phyloP scores from a whole-genome alignment of 2,797 vertebrate species.

The Moxostoma hubbsi region DNA sequence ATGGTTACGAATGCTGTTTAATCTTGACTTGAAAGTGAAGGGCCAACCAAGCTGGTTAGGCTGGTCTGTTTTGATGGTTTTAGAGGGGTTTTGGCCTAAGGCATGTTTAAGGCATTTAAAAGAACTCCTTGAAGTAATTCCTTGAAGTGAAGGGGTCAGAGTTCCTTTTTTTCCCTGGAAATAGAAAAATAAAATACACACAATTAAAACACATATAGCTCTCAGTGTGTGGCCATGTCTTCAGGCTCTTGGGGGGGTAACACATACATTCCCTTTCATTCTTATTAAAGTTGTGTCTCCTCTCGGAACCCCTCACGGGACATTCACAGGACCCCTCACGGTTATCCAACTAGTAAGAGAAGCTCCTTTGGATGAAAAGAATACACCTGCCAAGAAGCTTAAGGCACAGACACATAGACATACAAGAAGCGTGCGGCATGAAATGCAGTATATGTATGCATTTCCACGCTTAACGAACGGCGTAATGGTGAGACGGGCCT shows the following conservation, averaged over 20 bases:
- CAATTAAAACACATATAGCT: slow-evolving; percentile 42
- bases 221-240: slow-evolving; percentile 69
- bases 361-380: slow-evolving; percentile 74
- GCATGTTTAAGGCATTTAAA: slow-evolving; percentile 7
- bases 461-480: slow-evolving; percentile 57
- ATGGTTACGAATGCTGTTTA: no score
- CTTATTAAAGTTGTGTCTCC: slow-evolving; percentile 75
- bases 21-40: background rate
- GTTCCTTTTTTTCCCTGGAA: slow-evolving; percentile 58
- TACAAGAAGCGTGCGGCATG: slow-evolving; percentile 22
- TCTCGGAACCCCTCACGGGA: slow-evolving; percentile 64
- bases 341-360: slow-evolving; percentile 60
- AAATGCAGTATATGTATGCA: slow-evolving; percentile 59
- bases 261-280: slow-evolving; percentile 61
- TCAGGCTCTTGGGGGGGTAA: slow-evolving; percentile 66
- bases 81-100: no score
- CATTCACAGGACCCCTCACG: slow-evolving; percentile 65
- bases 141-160: slow-evolving; percentile 34
- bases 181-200: slow-evolving; percentile 37
- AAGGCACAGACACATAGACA: slow-evolving; percentile 64
- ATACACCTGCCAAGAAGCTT: slow-evolving; percentile 77
- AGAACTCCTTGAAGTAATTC: slow-evolving; percentile 43
- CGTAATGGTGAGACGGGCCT: slow-evolving; percentile 45
- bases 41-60: background rate
- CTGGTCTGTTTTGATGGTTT: no score